phyloP scores from a whole-genome alignment of 2,797 vertebrate genomes.

The Glossophaga mutica region DNA sequence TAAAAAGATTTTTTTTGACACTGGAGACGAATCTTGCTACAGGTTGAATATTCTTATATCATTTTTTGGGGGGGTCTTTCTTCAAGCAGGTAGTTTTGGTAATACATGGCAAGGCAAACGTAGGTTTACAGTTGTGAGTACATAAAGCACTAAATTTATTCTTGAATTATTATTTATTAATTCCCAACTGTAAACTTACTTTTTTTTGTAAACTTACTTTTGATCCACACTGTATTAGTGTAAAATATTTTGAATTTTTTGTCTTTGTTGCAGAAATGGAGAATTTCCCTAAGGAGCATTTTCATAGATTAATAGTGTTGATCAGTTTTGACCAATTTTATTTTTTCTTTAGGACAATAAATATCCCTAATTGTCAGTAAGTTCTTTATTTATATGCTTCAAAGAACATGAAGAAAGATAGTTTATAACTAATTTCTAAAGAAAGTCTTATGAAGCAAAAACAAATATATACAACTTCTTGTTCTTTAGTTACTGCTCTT shows the following conservation, averaged over 20 bases:
- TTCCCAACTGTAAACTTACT: neutral
- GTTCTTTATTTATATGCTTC: neutral
- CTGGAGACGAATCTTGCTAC: neutral
- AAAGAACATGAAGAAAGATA: neutral
- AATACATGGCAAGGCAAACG: neutral
- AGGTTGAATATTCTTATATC: neutral
- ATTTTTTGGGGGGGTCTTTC: neutral
- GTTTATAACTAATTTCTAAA: neutral
- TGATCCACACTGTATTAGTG: neutral
- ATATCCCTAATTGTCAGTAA: neutral
- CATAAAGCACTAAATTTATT: neutral
- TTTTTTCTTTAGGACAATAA: neutral
- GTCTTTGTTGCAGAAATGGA: neutral
- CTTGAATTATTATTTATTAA: neutral
- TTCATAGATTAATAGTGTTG: neutral
- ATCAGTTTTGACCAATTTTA: neutral
- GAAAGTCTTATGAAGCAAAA: neutral
- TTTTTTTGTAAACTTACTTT: neutral
- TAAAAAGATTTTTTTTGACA: neutral
- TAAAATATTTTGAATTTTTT: neutral
- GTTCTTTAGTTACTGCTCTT: neutral
- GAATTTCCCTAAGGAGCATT: neutral
- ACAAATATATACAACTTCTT: neutral
- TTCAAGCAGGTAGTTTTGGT: neutral
- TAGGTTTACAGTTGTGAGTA: neutral